Conservation (phyloP, 2,888 invertebrate species). For the Xanthorhoe designata region DNA sequence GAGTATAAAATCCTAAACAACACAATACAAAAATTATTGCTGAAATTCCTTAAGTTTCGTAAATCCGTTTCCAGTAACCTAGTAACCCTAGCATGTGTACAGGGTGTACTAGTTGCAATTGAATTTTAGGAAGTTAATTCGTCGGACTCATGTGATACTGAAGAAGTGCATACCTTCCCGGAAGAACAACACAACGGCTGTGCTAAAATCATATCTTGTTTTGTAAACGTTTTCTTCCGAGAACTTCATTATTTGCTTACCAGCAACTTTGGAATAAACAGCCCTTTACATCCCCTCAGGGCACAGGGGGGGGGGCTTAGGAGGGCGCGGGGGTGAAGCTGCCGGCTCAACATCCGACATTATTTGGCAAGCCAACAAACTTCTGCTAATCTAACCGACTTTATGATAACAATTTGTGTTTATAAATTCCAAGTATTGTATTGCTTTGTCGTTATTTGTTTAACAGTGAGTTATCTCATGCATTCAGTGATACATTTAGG, state of each 20-base stretch:
- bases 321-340: not conserved
- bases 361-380: conserved; percentile 30
- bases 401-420: conserved; percentile 37
- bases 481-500: not conserved
- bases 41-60: not conserved
- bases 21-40: no score
- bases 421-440: conserved; percentile 20
- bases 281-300: conserved; percentile 19
- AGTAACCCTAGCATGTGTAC: not conserved
- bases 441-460: conserved; percentile 13
- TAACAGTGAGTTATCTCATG: conserved; percentile 1
- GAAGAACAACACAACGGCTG: conserved; percentile 14
- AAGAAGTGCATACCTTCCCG: not conserved
- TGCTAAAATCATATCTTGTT: conserved; percentile 26
- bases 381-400: conserved; percentile 34
- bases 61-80: not conserved
- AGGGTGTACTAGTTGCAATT: not conserved
- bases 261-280: conserved; percentile 32
- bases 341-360: conserved; percentile 28
- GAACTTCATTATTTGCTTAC: conserved; percentile 32
- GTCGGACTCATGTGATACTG: not conserved
- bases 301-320: not conserved
- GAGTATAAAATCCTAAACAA: no score
- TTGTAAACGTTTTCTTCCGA: conserved; percentile 18
- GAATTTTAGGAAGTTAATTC: not conserved